Conservation (phyloP, 2,113 vertebrate genomes). For the Mustelus asterias region DNA sequence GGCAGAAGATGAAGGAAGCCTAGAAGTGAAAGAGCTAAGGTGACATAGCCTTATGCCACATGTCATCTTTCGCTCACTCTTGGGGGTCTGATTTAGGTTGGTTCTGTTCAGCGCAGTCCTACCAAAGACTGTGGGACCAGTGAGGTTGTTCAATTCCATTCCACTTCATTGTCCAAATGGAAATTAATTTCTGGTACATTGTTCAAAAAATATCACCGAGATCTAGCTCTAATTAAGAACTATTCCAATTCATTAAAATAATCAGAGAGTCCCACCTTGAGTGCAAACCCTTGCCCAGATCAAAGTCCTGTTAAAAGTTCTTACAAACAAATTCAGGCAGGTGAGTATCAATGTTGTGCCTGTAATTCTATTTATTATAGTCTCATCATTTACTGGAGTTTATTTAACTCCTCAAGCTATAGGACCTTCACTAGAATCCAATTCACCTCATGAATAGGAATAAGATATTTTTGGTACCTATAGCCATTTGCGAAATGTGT, state of each 20-base stretch:
- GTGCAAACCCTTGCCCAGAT: no score
- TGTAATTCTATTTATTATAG: not conserved
- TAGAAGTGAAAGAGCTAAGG: not conserved
- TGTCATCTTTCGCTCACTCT: not conserved
- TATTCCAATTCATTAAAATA: no score
- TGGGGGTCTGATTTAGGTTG: not conserved
- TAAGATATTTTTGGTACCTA: not conserved
- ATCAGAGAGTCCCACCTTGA: no score
- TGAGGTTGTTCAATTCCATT: not conserved
- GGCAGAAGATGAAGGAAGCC: not conserved
- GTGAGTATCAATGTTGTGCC: not conserved
- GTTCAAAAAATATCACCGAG: no score
- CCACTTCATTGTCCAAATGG: no score
- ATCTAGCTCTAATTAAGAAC: no score
- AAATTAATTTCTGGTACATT: no score
- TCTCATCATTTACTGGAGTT: not conserved
- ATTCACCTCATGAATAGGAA: not conserved
- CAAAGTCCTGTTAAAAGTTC: no score
- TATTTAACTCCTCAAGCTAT: not conserved
- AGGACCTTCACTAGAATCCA: not conserved
- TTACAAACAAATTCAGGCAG: not conserved
- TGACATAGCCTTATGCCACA: not conserved
- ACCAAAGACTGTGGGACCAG: not conserved
- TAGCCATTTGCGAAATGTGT: not conserved
- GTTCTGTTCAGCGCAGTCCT: not conserved